These are phyloP conservation scores for Drosophila ananassae DNA, from an alignment of 1,140 invertebrate genomes.

Conservation along the genomic window DNA sequence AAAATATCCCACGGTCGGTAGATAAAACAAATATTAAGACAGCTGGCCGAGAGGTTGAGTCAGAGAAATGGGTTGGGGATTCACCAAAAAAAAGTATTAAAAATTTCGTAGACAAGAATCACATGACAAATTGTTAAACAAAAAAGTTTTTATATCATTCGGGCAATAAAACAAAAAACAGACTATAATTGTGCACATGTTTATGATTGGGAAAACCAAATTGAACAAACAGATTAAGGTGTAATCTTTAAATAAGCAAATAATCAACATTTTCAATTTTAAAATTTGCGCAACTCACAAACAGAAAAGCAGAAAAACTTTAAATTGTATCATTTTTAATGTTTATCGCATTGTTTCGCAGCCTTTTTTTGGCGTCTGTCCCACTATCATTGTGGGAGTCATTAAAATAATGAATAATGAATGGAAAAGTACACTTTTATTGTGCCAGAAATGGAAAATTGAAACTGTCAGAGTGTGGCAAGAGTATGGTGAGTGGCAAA, in stretches of 20 bases:
- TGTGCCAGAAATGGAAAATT: conserved; percentile 45
- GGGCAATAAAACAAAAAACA: neutral
- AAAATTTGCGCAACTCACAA: conserved; percentile 10
- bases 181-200: conserved; percentile 10
- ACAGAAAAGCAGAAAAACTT: conserved; percentile 3
- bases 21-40: conserved; percentile 34
- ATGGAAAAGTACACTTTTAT: conserved; percentile 69
- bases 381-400: conserved; percentile 36
- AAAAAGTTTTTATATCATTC: neutral
- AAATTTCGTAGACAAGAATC: conserved; percentile 17
- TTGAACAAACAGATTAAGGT: conserved; percentile 29
- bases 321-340: conserved; percentile 41
- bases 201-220: conserved; percentile 4
- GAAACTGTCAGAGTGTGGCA: conserved; percentile 39
- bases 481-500: neutral
- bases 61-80: conserved; percentile 20
- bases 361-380: conserved; percentile 14
- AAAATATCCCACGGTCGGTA: conserved; percentile 29
- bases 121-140: conserved; percentile 17
- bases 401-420: conserved; percentile 75
- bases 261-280: conserved; percentile 31
- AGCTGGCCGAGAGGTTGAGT: conserved; percentile 25
- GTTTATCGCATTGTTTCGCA: neutral
- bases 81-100: conserved; percentile 28
- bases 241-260: conserved; percentile 18